Evolutionary conservation across 2,797 vertebrate species (phyloP).

Genomic region (Numenius phaeopus): DNA sequence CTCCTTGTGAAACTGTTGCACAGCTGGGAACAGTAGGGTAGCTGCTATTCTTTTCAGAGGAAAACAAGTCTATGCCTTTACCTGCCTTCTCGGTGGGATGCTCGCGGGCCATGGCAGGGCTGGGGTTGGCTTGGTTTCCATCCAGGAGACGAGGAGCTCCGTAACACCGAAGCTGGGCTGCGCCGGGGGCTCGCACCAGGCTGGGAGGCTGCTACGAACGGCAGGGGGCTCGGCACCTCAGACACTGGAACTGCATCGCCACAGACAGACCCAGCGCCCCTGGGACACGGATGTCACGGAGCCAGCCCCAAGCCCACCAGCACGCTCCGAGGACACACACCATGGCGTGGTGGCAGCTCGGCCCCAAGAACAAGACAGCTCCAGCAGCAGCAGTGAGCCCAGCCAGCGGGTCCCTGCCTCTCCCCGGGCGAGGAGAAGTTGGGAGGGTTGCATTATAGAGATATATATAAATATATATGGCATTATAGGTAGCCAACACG

Average conservation of each 20-base stretch:
- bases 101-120: rapidly evolving
- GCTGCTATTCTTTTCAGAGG: background rate
- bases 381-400: background rate
- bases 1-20: background rate
- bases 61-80: background rate
- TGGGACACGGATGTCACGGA: background rate
- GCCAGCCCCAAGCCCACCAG: background rate
- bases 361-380: rapidly evolving
- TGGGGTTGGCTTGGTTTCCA: background rate
- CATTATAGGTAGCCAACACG: background rate
- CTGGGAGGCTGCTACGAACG: background rate
- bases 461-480: too few relatives aligned
- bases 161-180: background rate
- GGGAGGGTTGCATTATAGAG: background rate
- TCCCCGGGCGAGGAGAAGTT: background rate
- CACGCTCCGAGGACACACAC: rapidly evolving
- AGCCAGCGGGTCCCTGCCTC: background rate
- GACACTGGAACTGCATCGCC: background rate
- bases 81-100: background rate
- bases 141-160: background rate
- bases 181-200: background rate
- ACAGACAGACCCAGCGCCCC: background rate
- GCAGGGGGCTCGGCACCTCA: rapidly evolving
- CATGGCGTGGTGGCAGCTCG: rapidly evolving
- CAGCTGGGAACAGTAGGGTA: background rate